phyloP scores from a whole-genome alignment of 2,797 vertebrate genomes.

The Eutrigla gurnardus region DNA sequence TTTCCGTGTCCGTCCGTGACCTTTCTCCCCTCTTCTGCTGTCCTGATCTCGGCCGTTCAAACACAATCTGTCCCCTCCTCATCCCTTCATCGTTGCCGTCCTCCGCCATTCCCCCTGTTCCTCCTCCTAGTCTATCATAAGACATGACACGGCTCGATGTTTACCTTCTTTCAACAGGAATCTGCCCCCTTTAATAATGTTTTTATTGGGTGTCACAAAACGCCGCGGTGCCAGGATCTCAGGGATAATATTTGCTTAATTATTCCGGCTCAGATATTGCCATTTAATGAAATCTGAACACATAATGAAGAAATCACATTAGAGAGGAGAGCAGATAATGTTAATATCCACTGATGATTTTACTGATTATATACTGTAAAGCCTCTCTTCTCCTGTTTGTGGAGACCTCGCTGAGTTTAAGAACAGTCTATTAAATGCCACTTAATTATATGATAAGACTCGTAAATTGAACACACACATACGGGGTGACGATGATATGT shows the following conservation, averaged over 20 bases:
- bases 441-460: constrained; percentile 81
- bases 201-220: constrained; percentile 80
- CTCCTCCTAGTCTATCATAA: constrained; percentile 13
- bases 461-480: constrained; percentile 43
- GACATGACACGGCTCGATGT: constrained; percentile 50
- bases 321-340: constrained; percentile 57
- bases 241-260: constrained; percentile 83
- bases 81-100: constrained; percentile 24
- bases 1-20: constrained; percentile 36
- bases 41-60: constrained; percentile 58
- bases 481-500: constrained; percentile 21
- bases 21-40: constrained; percentile 54
- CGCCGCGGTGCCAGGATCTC: constrained; percentile 48
- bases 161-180: constrained; percentile 72
- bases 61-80: constrained; percentile 45
- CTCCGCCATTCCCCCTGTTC: constrained; percentile 6
- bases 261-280: constrained; percentile 72
- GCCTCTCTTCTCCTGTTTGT: constrained; percentile 63
- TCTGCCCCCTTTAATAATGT: constrained; percentile 76
- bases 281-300: constrained; percentile 82
- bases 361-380: constrained; percentile 76
- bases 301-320: constrained; percentile 81
- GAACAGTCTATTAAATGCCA: constrained; percentile 79
- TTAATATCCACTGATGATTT: constrained; percentile 79
- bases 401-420: constrained; percentile 68